These are phyloP conservation scores for Drosophila bipectinata DNA, from an alignment of 1,140 invertebrate genomes.

Conservation along the genomic window DNA sequence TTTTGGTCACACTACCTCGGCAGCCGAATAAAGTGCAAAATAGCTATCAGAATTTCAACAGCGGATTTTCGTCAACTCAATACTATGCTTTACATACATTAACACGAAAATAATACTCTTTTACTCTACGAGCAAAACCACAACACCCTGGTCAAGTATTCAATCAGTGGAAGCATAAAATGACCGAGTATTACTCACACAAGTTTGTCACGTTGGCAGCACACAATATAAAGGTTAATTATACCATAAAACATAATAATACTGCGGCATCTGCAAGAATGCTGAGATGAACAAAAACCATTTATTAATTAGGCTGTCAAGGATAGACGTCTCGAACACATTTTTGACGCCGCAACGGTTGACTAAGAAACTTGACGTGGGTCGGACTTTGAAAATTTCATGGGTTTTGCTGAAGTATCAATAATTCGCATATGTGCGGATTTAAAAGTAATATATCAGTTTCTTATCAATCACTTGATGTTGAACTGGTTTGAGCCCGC, in stretches of 20 bases:
- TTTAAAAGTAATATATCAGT: constrained; percentile 72
- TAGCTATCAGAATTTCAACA: no score
- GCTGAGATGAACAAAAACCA: constrained; percentile 34
- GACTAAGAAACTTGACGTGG: constrained; percentile 15
- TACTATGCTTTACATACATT: no score
- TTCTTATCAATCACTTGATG: constrained; percentile 69
- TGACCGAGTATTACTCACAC: background rate
- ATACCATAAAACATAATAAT: constrained; percentile 45
- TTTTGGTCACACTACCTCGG: no score
- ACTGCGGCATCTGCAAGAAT: constrained; percentile 26
- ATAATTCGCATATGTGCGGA: constrained; percentile 64
- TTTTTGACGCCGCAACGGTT: constrained; percentile 28
- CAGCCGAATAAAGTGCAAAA: no score
- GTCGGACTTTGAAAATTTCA: constrained; percentile 11
- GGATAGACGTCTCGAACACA: constrained; percentile 47
- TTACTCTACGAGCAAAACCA: no score
- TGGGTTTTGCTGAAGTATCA: constrained; percentile 34
- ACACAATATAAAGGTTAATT: constrained; percentile 54
- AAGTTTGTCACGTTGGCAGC: background rate
- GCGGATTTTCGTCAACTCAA: no score
- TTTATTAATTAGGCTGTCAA: constrained; percentile 67
- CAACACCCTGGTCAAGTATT: no score
- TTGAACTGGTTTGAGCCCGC: constrained; percentile 58
- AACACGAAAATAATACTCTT: no score
- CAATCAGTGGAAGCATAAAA: background rate